Percentiles rank a stretch among this genome's conserved stretches.
phyloP scores from a whole-genome alignment of 2,888 invertebrate genomes.

The Metallyticus violacea region DNA sequence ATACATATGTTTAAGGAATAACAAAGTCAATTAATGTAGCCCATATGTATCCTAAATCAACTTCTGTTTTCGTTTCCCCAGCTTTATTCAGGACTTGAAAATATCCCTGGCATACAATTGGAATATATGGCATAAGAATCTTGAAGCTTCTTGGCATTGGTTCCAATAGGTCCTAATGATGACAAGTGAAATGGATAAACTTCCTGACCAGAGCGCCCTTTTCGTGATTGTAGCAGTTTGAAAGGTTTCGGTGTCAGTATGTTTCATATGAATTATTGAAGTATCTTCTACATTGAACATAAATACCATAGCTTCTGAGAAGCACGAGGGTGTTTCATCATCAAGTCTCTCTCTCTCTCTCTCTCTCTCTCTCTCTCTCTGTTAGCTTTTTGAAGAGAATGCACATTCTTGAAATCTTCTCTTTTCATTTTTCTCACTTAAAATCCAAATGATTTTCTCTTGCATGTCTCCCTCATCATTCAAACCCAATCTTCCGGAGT shows the following conservation, averaged over 20 bases:
- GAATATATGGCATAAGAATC: too few species aligned
- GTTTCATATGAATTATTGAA: not conserved
- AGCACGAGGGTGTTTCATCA: not conserved
- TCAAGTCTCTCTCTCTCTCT: not conserved
- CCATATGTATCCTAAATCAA: too few species aligned
- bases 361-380: too few species aligned
- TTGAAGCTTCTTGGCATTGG: too few species aligned
- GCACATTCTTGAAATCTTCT: not conserved
- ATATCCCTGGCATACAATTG: too few species aligned
- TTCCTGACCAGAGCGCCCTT: not conserved
- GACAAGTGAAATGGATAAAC: too few species aligned
- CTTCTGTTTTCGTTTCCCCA: too few species aligned
- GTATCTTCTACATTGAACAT: not conserved
- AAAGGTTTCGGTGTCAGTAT: not conserved
- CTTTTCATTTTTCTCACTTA: too few species aligned
- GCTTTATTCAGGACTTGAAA: too few species aligned
- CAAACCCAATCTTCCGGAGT: not conserved
- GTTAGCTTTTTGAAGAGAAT: not conserved
- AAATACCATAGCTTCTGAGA: not conserved
- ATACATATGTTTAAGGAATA: too few species aligned
- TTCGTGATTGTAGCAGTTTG: not conserved
- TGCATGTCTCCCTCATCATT: not conserved
- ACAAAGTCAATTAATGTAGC: too few species aligned
- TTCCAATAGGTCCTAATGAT: too few species aligned
- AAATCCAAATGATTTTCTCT: not conserved